phyloP scores from a whole-genome alignment of 2,113 vertebrate species.

The Megaceryle torquata region DNA sequence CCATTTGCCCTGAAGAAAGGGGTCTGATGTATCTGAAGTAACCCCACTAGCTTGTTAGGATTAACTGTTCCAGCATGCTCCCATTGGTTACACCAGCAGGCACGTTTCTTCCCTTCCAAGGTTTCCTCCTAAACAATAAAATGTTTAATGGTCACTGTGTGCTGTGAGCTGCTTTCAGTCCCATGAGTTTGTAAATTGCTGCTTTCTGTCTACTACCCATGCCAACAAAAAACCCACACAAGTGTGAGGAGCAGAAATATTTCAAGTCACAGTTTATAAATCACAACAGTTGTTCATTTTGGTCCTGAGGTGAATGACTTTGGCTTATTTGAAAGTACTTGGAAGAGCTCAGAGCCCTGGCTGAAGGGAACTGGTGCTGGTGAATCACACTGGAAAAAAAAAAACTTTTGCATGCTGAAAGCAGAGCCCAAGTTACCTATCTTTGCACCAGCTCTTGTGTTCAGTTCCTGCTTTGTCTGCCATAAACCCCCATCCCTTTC shows the following conservation, averaged over 20 bases:
- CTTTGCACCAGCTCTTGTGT: background rate
- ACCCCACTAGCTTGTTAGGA: constrained; percentile 15
- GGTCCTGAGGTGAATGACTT: background rate
- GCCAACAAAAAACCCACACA: constrained; percentile 7
- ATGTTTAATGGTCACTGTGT: constrained; percentile 36
- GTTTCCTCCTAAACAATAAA: constrained; percentile 62
- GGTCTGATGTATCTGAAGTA: background rate
- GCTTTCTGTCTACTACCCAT: background rate
- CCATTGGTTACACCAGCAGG: background rate
- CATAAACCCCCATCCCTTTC: background rate
- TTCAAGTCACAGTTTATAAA: constrained; percentile 41
- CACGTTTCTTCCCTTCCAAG: background rate
- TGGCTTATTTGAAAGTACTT: background rate
- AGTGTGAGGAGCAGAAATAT: background rate
- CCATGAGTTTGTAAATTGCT: background rate
- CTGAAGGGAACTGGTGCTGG: background rate
- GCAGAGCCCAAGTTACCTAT: background rate
- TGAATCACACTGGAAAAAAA: background rate
- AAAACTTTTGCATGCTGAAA: background rate
- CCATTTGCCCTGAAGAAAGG: background rate
- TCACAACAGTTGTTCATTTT: background rate
- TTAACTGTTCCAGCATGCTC: constrained; percentile 19
- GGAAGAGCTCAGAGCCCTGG: background rate
- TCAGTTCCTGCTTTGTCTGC: background rate
- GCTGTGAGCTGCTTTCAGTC: constrained; percentile 41